Conservation (phyloP, 2,113 vertebrate species). For the Periophthalmus modestus region DNA sequence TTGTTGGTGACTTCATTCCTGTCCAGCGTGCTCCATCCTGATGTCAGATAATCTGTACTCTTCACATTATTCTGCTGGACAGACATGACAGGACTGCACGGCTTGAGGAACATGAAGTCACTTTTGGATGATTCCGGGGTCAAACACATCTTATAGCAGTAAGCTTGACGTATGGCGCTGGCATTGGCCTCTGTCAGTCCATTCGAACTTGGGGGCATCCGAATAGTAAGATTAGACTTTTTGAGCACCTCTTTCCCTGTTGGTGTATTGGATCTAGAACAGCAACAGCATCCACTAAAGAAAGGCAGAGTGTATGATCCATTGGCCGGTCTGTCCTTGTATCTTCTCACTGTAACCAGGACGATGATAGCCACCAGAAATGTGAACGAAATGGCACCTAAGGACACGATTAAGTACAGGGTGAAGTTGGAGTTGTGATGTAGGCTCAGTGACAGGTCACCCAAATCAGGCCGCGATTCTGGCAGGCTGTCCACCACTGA, state of each 20-base stretch:
- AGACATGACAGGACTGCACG: slow-evolving; percentile 74
- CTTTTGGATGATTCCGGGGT: slow-evolving; percentile 85
- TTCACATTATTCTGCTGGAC: slow-evolving; percentile 78
- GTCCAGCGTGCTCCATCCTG: slow-evolving; percentile 70
- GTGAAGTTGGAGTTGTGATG: slow-evolving; percentile 77
- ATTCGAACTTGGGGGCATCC: slow-evolving; percentile 61
- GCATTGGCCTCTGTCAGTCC: slow-evolving; percentile 63
- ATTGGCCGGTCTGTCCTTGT: slow-evolving; percentile 65
- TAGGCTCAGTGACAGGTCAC: slow-evolving; percentile 77
- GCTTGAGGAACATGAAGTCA: slow-evolving; percentile 90
- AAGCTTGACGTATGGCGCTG: slow-evolving; percentile 74
- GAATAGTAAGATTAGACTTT: slow-evolving; percentile 76
- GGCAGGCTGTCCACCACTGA: slow-evolving; percentile 88
- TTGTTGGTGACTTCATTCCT: slow-evolving; percentile 54
- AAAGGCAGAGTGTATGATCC: slow-evolving; percentile 63
- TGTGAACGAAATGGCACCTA: slow-evolving; percentile 84
- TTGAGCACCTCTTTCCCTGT: slow-evolving; percentile 73
- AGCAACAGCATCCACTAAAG: slow-evolving; percentile 63
- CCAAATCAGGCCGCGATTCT: slow-evolving; percentile 79
- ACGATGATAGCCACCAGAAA: slow-evolving; percentile 86
- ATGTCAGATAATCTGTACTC: slow-evolving; percentile 67
- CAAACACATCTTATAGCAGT: slow-evolving; percentile 88
- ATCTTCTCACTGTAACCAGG: slow-evolving; percentile 79
- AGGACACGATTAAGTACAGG: slow-evolving; percentile 85
- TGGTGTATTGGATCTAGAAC: slow-evolving; percentile 45